Percentiles rank a stretch among this genome's conserved stretches.
Conservation (phyloP, 1,140 invertebrate genomes). For the Olivierus martensii region DNA sequence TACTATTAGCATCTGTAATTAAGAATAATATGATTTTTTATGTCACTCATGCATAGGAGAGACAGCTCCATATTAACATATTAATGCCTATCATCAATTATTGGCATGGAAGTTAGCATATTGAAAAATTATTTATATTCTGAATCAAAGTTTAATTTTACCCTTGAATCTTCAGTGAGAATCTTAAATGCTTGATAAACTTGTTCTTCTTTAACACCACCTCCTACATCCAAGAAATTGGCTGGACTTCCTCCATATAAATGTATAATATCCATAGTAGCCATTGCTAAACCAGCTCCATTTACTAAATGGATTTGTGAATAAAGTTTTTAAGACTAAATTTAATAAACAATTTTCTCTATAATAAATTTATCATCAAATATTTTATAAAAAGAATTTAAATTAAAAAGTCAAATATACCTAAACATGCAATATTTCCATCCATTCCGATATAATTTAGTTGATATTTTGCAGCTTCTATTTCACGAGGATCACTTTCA, state of each 20-base stretch:
- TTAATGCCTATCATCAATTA: too few species aligned
- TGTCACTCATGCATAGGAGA: too few species aligned
- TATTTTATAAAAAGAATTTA: background rate
- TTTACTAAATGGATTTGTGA: slow-evolving; percentile 30
- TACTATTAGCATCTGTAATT: too few species aligned
- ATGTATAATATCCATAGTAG: slow-evolving; percentile 34
- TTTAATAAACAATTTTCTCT: background rate
- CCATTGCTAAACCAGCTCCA: slow-evolving; percentile 38
- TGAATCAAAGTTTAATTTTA: too few species aligned
- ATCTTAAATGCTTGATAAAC: slow-evolving; percentile 37
- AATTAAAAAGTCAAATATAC: slow-evolving; percentile 27
- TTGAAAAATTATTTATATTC: too few species aligned
- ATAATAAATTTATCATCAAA: background rate
- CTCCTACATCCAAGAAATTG: slow-evolving; percentile 38
- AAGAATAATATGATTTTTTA: too few species aligned
- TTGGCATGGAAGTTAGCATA: too few species aligned
- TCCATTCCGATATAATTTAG: slow-evolving; percentile 96
- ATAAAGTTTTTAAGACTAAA: background rate
- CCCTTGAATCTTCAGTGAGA: slow-evolving; percentile 32
- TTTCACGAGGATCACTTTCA: slow-evolving; percentile 78
- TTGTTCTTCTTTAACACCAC: slow-evolving; percentile 33
- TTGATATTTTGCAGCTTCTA: slow-evolving; percentile 73
- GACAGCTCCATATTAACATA: too few species aligned
- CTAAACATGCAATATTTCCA: slow-evolving; percentile 90
- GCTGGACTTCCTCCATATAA: slow-evolving; percentile 34